These are phyloP conservation scores for Oreocharis arfaki DNA, from an alignment of 2,113 vertebrate species.

Conservation along the genomic window DNA sequence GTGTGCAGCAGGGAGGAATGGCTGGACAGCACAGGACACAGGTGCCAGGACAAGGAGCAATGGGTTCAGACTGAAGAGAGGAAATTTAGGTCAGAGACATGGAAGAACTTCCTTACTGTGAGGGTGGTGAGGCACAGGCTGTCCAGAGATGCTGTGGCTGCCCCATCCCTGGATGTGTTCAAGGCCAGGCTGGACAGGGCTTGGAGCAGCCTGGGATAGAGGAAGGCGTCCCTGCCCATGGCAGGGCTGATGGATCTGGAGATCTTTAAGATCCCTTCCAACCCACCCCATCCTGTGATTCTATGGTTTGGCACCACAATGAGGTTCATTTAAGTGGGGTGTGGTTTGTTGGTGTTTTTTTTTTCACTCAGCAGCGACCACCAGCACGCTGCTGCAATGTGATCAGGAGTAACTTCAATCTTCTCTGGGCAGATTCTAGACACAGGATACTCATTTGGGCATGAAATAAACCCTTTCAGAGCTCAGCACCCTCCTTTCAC, in stretches of 20 bases:
- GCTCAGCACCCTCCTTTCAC: background rate
- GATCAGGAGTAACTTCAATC: background rate
- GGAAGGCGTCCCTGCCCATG: background rate
- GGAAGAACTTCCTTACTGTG: background rate
- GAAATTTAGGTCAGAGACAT: background rate
- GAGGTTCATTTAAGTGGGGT: background rate
- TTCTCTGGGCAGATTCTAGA: background rate
- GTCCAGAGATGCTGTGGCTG: background rate
- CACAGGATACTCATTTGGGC: background rate
- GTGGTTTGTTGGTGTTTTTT: background rate
- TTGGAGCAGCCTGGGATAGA: background rate
- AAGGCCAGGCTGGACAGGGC: background rate
- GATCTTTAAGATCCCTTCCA: background rate
- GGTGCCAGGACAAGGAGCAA: background rate
- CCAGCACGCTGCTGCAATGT: background rate
- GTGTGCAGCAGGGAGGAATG: rapidly evolving
- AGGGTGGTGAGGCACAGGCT: background rate
- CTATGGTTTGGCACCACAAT: background rate
- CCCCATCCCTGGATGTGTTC: background rate
- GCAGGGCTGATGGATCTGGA: background rate
- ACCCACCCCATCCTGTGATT: background rate
- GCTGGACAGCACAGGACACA: background rate
- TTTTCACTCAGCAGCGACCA: background rate
- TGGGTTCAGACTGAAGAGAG: too few relatives aligned
- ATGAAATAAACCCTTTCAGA: background rate